Evolutionary conservation across 1,140 invertebrate species (phyloP), one percentile per base, ranked within the genome.

Genomic region (Neoseiulus cucumeris): DNA sequence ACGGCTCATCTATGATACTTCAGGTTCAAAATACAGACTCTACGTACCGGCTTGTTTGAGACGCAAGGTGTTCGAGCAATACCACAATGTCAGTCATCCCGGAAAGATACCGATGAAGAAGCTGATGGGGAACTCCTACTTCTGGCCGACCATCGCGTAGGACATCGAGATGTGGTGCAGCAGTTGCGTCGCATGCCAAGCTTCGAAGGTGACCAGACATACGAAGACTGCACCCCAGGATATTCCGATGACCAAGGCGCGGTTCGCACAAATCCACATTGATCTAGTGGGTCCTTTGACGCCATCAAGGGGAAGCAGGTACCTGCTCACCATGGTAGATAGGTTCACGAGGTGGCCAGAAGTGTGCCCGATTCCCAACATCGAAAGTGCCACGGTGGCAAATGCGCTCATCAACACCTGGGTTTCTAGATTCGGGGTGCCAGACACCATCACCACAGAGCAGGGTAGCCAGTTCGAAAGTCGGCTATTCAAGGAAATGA

Each of bases 241-340:
- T 6, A 39, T 39, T 6, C 33, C 33, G 33, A 39, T 39, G 33
- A 4, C 33, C 4, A 39, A 39, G 9, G 14, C 7, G 0, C 39
- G 64, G 25, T 79, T 80, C 64, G 44, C 69, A 1, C 74, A 78
- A 65, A 68, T 80, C 0, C 75, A 81, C 68, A 67, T 80, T 0
- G 79, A 81, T 70, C 71, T 81, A 0, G 71, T 81, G 7, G 75
- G 77, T 0, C 78, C 75, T 0, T 59, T 81, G 1, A 75, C 76
- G 25, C 64, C 65, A 2, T 70, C 70, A 0, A 29, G 73, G 7
- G 74, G 71, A 14, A 72, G 66, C 44, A 42, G 28, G 12, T 79
- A 79, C 65, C 68, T 69, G 9, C 68, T 80, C 1, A 80, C 78
- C 0, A 71, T 72, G 7, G 74, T 79, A 2, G 75, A 79, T 65